Evolutionary conservation across 2,113 vertebrate genomes (phyloP).

Genomic region (Mormyrus iriodes): DNA sequence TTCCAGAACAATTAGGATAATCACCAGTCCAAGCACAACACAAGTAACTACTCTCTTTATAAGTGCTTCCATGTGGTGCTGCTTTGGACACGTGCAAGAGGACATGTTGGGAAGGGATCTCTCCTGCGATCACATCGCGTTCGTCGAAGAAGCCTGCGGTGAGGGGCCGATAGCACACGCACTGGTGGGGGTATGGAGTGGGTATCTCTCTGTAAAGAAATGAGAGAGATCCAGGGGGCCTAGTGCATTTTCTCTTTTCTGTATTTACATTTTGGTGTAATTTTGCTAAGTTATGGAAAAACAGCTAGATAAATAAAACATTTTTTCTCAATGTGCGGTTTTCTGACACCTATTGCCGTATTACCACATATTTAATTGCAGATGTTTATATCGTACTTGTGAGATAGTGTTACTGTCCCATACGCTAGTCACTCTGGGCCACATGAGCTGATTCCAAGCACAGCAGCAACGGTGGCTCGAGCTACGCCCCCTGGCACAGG

Average conservation of each 20-base stretch:
- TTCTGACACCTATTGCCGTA: background rate
- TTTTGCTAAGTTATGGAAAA: background rate
- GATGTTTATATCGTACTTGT: background rate
- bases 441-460: background rate
- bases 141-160: background rate
- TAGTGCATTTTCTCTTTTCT: background rate
- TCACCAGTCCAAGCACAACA: background rate
- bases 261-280: background rate
- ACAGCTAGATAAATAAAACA: background rate
- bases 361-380: background rate
- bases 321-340: background rate
- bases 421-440: background rate
- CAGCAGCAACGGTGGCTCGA: background rate
- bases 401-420: background rate
- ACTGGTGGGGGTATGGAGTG: background rate
- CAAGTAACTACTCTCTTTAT: background rate
- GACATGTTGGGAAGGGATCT: background rate
- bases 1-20: slow-evolving; percentile 4
- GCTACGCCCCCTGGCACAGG: no score
- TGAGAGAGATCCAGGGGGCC: no score
- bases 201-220: background rate
- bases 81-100: background rate
- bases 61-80: background rate
- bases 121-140: background rate
- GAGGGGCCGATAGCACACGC: background rate